Percentiles rank a stretch among this genome's conserved stretches.
Evolutionary conservation across 2,797 vertebrate species (phyloP).

Genomic region (Tenualosa ilisha): DNA sequence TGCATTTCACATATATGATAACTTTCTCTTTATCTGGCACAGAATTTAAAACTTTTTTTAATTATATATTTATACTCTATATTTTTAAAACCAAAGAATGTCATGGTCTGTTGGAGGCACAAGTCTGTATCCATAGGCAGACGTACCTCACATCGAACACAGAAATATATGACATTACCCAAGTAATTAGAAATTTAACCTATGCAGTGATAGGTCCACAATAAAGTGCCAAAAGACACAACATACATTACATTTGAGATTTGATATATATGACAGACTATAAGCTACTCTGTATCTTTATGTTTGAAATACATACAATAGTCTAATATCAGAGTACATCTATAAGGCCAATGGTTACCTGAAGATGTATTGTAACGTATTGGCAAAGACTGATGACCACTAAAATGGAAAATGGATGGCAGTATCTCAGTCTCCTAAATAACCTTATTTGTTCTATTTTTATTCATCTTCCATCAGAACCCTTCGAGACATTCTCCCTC

Average conservation of each 20-base stretch:
- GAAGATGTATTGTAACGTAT: slow-evolving; percentile 86
- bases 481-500: slow-evolving; percentile 67
- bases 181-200: slow-evolving; percentile 95
- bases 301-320: slow-evolving; percentile 76
- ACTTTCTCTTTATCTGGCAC: slow-evolving; percentile 71
- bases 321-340: slow-evolving; percentile 84
- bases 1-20: slow-evolving; percentile 82
- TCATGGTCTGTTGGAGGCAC: slow-evolving; percentile 86
- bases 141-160: slow-evolving; percentile 87
- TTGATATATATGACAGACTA: slow-evolving; percentile 79
- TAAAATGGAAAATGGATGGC: slow-evolving; percentile 77
- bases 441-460: slow-evolving; percentile 45
- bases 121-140: slow-evolving; percentile 96
- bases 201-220: slow-evolving; percentile 88
- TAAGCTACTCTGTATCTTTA: slow-evolving; percentile 74
- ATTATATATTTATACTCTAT: slow-evolving; percentile 67
- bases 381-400: slow-evolving; percentile 82
- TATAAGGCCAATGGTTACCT: slow-evolving; percentile 97
- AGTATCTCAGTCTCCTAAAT: slow-evolving; percentile 77
- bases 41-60: slow-evolving; percentile 79
- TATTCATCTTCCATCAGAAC: slow-evolving; percentile 59
- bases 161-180: slow-evolving; percentile 91
- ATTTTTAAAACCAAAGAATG: slow-evolving; percentile 79
- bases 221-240: slow-evolving; percentile 94
- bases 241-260: slow-evolving; percentile 79